Conservation (phyloP, 2,113 vertebrate genomes). For the Hippocampus abdominalis region DNA sequence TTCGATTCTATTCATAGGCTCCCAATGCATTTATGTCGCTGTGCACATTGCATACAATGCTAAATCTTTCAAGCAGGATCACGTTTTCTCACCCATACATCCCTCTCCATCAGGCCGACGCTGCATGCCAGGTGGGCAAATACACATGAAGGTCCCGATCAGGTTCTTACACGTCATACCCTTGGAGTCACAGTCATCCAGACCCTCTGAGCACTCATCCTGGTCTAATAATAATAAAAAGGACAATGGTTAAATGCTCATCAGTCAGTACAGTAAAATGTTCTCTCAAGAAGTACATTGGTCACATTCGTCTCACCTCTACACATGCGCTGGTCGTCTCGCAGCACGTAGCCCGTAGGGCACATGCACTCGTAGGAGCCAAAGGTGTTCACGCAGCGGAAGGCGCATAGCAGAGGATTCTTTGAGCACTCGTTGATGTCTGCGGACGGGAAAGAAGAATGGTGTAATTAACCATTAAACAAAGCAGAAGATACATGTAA, state of each 20-base stretch:
- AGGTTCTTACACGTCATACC: slow-evolving; percentile 95
- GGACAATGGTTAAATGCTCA: background rate
- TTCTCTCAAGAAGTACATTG: background rate
- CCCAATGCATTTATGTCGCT: too few relatives aligned
- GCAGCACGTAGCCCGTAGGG: slow-evolving; percentile 83
- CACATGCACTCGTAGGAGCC: slow-evolving; percentile 92
- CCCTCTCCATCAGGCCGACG: slow-evolving; percentile 81
- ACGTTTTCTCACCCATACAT: slow-evolving; percentile 79
- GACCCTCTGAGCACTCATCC: slow-evolving; percentile 83
- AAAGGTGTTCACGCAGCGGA: slow-evolving; percentile 91
- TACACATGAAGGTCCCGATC: slow-evolving; percentile 88
- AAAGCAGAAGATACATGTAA: background rate
- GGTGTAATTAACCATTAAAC: background rate
- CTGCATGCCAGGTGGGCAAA: slow-evolving; percentile 86
- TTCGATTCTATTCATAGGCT: too few relatives aligned
- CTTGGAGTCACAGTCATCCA: slow-evolving; percentile 83
- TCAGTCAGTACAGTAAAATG: background rate
- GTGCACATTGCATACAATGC: background rate
- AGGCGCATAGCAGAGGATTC: slow-evolving; percentile 91
- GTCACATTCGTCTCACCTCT: slow-evolving; percentile 74
- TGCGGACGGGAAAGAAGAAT: slow-evolving; percentile 41
- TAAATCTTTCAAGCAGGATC: background rate
- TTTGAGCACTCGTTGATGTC: slow-evolving; percentile 89
- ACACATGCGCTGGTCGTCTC: slow-evolving; percentile 90
- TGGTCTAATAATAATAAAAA: slow-evolving; percentile 71